Percentiles rank a stretch among this genome's conserved stretches.
Conservation (phyloP, 53 echinoderm and acorn worm species). For the Patiria pectinifera region DNA sequence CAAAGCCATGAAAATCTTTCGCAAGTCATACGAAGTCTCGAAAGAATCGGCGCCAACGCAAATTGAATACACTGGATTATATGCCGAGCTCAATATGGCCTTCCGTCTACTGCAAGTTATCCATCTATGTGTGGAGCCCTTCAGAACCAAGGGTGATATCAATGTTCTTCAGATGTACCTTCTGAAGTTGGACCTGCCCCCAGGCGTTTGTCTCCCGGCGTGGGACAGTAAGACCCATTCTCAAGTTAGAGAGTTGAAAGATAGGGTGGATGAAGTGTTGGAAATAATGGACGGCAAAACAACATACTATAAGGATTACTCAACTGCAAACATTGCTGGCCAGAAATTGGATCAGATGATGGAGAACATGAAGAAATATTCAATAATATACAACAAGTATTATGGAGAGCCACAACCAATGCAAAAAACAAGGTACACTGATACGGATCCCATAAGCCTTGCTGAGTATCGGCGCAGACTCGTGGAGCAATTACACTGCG, state of each 20-base stretch:
- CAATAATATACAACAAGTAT: slow-evolving; percentile 29
- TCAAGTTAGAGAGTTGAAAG: neutral
- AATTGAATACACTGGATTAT: slow-evolving; percentile 39
- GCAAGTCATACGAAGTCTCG: slow-evolving; percentile 33
- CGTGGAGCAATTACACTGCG: slow-evolving; percentile 30
- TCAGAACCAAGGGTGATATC: slow-evolving; percentile 11
- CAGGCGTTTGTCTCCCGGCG: neutral
- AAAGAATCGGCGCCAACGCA: neutral
- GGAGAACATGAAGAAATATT: neutral
- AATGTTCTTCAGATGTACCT: slow-evolving; percentile 28
- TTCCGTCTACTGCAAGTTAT: slow-evolving; percentile 57
- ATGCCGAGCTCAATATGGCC: slow-evolving; percentile 39
- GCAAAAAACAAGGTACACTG: neutral
- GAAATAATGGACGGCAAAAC: slow-evolving; percentile 36
- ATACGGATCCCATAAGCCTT: neutral
- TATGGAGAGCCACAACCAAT: slow-evolving; percentile 25
- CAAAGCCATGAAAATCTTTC: slow-evolving; percentile 47
- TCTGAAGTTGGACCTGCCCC: neutral
- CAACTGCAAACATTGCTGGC: neutral
- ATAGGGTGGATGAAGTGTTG: slow-evolving; percentile 35
- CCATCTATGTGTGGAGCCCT: slow-evolving; percentile 40
- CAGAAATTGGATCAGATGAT: slow-evolving; percentile 42
- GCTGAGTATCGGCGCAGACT: slow-evolving; percentile 38
- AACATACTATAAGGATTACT: slow-evolving; percentile 64
- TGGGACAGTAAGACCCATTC: neutral